Conservation (phyloP, 2,888 invertebrate genomes). For the Eupithecia insigniata region DNA sequence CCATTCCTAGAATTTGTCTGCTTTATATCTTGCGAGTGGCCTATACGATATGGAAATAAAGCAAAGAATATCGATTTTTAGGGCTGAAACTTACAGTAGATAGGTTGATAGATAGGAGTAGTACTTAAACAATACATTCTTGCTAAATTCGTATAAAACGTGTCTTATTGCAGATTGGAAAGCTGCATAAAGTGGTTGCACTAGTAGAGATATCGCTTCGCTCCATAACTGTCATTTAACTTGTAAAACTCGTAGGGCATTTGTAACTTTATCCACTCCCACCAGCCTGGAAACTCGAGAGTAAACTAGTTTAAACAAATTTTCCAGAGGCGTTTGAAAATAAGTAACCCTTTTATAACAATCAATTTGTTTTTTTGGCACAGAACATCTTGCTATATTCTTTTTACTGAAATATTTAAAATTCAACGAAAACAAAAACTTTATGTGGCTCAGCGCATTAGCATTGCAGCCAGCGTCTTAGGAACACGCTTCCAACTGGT, state of each 20-base stretch:
- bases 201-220: conserved; percentile 55
- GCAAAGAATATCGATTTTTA: background rate
- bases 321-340: background rate
- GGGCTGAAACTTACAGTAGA: background rate
- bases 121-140: background rate
- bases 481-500: too few relatives aligned
- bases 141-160: background rate
- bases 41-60: too few relatives aligned
- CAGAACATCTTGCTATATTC: background rate
- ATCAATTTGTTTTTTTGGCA: background rate
- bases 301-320: conserved; percentile 10
- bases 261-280: conserved; percentile 21
- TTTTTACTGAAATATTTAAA: too few relatives aligned
- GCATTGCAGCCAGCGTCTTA: too few relatives aligned
- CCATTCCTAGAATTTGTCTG: background rate
- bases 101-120: too few relatives aligned
- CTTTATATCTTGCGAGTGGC: too few relatives aligned
- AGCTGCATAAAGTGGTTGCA: conserved; percentile 46
- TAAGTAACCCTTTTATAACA: background rate
- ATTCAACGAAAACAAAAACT: too few relatives aligned
- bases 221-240: conserved; percentile 53
- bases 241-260: conserved; percentile 29
- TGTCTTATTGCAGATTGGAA: conserved; percentile 50
- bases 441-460: too few relatives aligned
- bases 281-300: conserved; percentile 22